Percentiles rank a stretch among this genome's conserved stretches.
Evolutionary conservation across 2,113 vertebrate species (phyloP).

Genomic region (Motacilla tschutschensis): DNA sequence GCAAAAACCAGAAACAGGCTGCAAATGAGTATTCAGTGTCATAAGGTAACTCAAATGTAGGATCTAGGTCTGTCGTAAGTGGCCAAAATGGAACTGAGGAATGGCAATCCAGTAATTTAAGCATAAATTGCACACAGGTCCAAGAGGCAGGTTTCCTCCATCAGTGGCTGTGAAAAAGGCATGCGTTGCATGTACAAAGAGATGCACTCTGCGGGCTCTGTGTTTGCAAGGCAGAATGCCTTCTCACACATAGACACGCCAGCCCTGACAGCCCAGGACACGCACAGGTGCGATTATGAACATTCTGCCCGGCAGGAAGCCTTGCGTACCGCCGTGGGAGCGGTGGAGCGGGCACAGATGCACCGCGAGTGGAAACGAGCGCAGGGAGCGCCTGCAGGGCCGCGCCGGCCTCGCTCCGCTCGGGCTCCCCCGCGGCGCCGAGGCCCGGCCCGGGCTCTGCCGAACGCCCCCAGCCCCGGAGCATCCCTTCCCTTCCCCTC

Average conservation of each 20-base stretch:
- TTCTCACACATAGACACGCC: not conserved
- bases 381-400: not conserved
- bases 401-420: not conserved
- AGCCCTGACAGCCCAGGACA: not conserved
- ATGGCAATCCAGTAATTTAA: not conserved
- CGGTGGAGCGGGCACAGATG: not conserved
- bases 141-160: not conserved
- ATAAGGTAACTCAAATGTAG: not conserved
- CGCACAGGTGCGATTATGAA: not conserved
- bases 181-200: not conserved
- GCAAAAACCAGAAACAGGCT: not conserved
- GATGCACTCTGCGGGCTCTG: not conserved
- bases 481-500: not conserved
- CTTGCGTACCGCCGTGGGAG: not conserved
- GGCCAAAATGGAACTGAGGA: not conserved
- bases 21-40: not conserved
- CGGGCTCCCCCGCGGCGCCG: not conserved
- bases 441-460: not conserved
- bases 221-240: not conserved
- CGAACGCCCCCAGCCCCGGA: not conserved
- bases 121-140: conserved; percentile 4
- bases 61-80: not conserved
- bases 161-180: not conserved
- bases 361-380: not conserved
- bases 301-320: not conserved